Conservation (phyloP, 2,113 vertebrate species). For the Aegithalos caudatus region DNA sequence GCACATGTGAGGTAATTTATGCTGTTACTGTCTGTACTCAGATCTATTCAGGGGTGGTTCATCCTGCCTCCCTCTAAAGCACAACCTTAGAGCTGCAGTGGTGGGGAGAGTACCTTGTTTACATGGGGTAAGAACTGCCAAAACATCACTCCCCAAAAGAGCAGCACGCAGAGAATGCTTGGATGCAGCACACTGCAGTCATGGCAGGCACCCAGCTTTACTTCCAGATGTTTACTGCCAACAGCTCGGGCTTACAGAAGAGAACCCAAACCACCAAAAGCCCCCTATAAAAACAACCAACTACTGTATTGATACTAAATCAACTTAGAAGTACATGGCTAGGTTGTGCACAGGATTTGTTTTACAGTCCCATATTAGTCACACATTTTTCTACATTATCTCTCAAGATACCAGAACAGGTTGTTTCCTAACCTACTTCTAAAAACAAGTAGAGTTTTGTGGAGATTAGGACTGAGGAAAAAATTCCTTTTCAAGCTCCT, state of each 20-base stretch:
- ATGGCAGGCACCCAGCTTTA: background rate
- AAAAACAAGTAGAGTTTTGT: background rate
- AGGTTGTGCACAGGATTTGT: background rate
- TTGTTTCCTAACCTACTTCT: background rate
- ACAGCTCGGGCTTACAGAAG: background rate
- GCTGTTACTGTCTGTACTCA: background rate
- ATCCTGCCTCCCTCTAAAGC: background rate
- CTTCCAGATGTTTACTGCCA: background rate
- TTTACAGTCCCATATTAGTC: accelerated
- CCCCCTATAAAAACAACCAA: background rate
- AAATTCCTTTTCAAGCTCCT: background rate
- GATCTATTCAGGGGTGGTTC: background rate
- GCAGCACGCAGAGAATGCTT: background rate
- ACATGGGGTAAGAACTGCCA: background rate
- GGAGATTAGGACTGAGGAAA: background rate
- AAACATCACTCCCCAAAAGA: accelerated
- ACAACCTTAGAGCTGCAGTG: background rate
- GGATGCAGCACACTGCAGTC: background rate
- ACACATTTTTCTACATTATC: background rate
- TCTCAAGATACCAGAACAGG: background rate
- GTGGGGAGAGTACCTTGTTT: accelerated
- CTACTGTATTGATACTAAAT: background rate
- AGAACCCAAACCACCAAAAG: background rate
- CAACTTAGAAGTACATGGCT: background rate
- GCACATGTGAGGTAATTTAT: accelerated